Conservation (phyloP, 2,113 vertebrate genomes). For the Strix uralensis region DNA sequence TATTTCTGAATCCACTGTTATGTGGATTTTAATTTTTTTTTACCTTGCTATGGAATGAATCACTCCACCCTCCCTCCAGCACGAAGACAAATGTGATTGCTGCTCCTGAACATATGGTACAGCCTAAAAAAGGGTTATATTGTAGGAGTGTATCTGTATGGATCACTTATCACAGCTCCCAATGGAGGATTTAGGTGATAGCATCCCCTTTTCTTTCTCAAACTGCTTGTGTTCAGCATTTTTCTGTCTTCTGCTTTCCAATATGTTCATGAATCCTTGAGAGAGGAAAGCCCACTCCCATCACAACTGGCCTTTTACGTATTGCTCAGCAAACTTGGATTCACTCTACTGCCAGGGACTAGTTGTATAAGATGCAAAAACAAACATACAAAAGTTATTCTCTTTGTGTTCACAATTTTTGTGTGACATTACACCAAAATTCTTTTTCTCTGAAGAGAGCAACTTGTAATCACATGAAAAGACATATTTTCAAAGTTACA, state of each 20-base stretch:
- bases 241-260: conserved; percentile 20
- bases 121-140: conserved; percentile 43
- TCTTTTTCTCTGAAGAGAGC: background rate
- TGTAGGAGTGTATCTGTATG: conserved; percentile 45
- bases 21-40: background rate
- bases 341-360: background rate
- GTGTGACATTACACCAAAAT: background rate
- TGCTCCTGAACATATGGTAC: conserved; percentile 50
- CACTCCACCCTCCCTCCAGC: conserved; percentile 4
- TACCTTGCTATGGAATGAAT: conserved; percentile 15
- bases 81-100: background rate
- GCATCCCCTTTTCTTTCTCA: background rate
- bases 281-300: background rate
- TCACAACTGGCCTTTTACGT: background rate
- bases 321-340: background rate
- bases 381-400: background rate
- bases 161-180: conserved; percentile 1
- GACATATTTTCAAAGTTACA: background rate
- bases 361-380: background rate
- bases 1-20: background rate
- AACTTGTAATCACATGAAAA: background rate
- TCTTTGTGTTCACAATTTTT: background rate
- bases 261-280: conserved; percentile 6
- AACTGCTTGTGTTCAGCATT: background rate
- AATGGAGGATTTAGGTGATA: background rate